phyloP scores from a whole-genome alignment of 2,113 vertebrate species.

The Probosciger aterrimus region DNA sequence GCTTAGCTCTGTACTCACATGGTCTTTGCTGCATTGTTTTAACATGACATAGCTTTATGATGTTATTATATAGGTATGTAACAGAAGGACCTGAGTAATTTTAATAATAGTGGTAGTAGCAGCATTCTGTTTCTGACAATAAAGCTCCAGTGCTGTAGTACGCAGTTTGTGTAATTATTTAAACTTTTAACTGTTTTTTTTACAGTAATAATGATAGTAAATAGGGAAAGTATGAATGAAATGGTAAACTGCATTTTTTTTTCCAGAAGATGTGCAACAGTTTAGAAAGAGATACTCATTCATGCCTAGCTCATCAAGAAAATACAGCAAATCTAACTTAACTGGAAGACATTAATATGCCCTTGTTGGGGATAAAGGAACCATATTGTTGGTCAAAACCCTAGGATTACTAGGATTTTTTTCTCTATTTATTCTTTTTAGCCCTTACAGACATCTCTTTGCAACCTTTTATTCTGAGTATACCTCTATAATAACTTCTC shows the following conservation, averaged over 20 bases:
- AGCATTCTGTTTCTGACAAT: not conserved
- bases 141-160: not conserved
- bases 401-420: not conserved
- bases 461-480: slow-evolving; percentile 42
- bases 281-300: not conserved
- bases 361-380: not conserved
- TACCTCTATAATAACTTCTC: slow-evolving; percentile 5
- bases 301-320: not conserved
- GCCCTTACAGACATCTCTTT: not conserved
- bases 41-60: not conserved
- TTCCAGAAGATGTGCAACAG: not conserved
- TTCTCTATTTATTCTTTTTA: slow-evolving; percentile 26
- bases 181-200: not conserved
- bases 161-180: not conserved
- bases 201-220: not conserved
- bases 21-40: not conserved
- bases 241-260: not conserved
- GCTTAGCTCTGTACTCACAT: not conserved
- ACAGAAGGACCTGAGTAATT: not conserved
- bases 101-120: not conserved
- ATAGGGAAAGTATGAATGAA: not conserved
- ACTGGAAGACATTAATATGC: not conserved
- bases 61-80: not conserved
- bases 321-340: not conserved
- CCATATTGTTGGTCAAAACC: slow-evolving; percentile 18